Evolutionary conservation across 2,797 vertebrate genomes (phyloP), one percentile per base, ranked within the genome.

Genomic region (Clamator glandarius): DNA sequence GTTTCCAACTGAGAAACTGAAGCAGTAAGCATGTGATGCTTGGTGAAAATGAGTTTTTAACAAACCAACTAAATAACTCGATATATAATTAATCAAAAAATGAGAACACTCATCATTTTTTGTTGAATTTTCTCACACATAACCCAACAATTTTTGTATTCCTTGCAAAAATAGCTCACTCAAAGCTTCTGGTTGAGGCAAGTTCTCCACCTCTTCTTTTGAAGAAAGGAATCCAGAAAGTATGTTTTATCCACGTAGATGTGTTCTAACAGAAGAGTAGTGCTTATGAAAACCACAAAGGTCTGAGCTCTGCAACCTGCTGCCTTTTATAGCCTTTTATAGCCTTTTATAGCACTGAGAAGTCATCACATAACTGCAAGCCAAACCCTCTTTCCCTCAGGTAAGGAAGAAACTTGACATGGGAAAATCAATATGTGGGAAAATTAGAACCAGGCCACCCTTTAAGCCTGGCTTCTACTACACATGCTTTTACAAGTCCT

Each of bases 371-470:
- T 6, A 46, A 39, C 24, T 55, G 31, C 31, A 44, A 84, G 46
- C n/a, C 84, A 83, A 90, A 48, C 20, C 18, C 55, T 80, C 81
- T 72, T 61, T 46, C 24, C 66, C 42, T 39, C 44, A 58, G 44
- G 41, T 78, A 66, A 59, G 75, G 75, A 23, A 91, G 75, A 67
- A 69, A 46, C 79, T 36, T 74, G 66, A 72, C 54, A 19, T 51
- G 39, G 58, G 23, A 89, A 81, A 89, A 89, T 33, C 76, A 88
- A 33, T 51, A 76, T 13, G 9, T 51, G 48, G 33, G 36, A 52
- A 94, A 92, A 93, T 90, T 35, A 79, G 89, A 93, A 87, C 18
- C 91, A 90, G 63, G 58, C 58, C 36, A 55, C 23, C 31, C 41
- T 21, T 50, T 57, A 26, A 67, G 51, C 58, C 36, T 70, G 8